phyloP scores from a whole-genome alignment of 2,113 vertebrate genomes.

The Illadopsis cleaveri region DNA sequence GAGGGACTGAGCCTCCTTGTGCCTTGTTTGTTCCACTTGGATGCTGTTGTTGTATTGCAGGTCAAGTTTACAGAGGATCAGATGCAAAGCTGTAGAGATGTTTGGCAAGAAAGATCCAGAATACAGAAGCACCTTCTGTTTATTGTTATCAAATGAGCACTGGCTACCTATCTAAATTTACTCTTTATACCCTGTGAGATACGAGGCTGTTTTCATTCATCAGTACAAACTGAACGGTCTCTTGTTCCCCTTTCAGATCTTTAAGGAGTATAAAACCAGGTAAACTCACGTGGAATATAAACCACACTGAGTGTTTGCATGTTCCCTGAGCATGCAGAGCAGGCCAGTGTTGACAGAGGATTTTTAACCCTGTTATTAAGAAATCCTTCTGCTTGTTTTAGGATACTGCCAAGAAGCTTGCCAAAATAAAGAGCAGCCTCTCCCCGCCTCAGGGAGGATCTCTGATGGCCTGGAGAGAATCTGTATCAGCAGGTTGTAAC shows the following conservation, averaged over 20 bases:
- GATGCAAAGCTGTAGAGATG: background rate
- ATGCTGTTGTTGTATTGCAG: background rate
- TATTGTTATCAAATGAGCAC: background rate
- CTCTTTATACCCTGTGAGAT: background rate
- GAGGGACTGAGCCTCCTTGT: background rate
- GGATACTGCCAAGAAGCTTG: background rate
- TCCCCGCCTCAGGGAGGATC: background rate
- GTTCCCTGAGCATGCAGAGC: background rate
- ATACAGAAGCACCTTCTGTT: background rate
- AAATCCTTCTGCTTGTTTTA: background rate
- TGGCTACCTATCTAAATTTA: background rate
- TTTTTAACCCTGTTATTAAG: background rate
- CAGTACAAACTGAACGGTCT: background rate
- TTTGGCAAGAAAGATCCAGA: background rate
- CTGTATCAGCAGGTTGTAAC: background rate
- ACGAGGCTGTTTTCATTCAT: background rate
- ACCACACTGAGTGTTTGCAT: background rate
- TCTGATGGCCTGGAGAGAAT: background rate
- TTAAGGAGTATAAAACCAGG: background rate
- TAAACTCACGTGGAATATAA: background rate
- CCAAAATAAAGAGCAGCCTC: slow-evolving; percentile 6
- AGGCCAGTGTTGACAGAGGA: background rate
- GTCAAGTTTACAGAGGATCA: background rate
- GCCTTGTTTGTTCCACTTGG: background rate
- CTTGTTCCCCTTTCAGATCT: background rate